A percentile compares a stretch with the other conserved stretches of the same genome.
Evolutionary conservation across 2,797 vertebrate genomes (phyloP).

Genomic region (Cichlasoma orientale): DNA sequence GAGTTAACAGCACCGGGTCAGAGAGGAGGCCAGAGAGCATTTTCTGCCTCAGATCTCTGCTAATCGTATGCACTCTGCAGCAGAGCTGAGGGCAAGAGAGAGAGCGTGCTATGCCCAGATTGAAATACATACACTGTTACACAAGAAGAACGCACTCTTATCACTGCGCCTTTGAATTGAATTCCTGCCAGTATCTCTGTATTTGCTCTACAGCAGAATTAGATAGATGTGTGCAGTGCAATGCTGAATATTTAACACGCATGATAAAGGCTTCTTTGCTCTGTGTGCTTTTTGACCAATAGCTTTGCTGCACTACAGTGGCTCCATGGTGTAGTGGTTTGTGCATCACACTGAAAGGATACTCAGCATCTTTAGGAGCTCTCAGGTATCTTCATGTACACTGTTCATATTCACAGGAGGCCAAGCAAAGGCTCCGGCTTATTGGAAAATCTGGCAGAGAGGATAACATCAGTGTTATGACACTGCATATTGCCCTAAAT

Average conservation of each 20-base stretch:
- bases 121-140: constrained; percentile 32
- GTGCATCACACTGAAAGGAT: constrained; percentile 11
- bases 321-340: neutral
- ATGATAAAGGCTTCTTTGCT: constrained; percentile 31
- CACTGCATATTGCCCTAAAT: constrained; percentile 87
- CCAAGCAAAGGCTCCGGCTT: constrained; percentile 70
- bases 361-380: constrained; percentile 28
- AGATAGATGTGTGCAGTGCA: neutral
- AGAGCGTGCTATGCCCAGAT: neutral
- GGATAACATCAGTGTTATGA: constrained; percentile 87
- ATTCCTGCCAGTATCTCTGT: constrained; percentile 36
- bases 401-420: constrained; percentile 75
- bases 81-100: constrained; percentile 26
- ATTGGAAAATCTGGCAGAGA: constrained; percentile 81
- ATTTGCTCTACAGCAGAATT: constrained; percentile 36
- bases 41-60: constrained; percentile 32
- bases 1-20: constrained; percentile 36
- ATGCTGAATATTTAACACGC: constrained; percentile 34
- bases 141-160: constrained; percentile 30
- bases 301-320: constrained; percentile 3
- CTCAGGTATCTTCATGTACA: constrained; percentile 69
- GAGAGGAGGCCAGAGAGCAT: constrained; percentile 20
- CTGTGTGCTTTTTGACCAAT: constrained; percentile 31
- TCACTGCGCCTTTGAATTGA: constrained; percentile 21
- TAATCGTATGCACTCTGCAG: constrained; percentile 25